Evolutionary conservation across 2,888 invertebrate species (phyloP).

Genomic region (Apodemia hepburni): DNA sequence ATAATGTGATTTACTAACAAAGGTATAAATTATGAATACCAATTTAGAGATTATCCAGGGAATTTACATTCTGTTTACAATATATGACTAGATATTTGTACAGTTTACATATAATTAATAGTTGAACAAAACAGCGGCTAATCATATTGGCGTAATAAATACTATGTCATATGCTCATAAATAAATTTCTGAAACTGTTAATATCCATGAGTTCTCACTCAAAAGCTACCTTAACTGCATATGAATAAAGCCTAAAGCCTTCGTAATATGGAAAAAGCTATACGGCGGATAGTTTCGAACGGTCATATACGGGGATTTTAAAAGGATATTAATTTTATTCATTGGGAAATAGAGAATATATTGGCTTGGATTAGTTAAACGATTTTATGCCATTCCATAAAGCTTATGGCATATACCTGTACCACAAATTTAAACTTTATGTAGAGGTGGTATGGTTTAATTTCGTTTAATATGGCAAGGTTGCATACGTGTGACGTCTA

Average conservation of each 20-base stretch:
- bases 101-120: constrained; percentile 79
- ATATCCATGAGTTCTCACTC: neutral
- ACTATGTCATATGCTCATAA: constrained; percentile 56
- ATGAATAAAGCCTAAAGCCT: neutral
- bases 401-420: constrained; percentile 29
- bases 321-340: constrained; percentile 73
- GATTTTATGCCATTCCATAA: constrained; percentile 38
- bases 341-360: constrained; percentile 73
- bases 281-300: constrained; percentile 42
- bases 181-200: constrained; percentile 37
- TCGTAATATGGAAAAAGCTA: neutral
- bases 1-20: neutral
- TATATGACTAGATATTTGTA: constrained; percentile 29
- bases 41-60: neutral
- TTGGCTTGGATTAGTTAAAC: constrained; percentile 74
- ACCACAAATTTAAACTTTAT: constrained; percentile 32
- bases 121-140: constrained; percentile 69
- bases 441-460: constrained; percentile 20
- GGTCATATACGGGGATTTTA: constrained; percentile 60
- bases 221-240: neutral
- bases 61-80: neutral
- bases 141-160: constrained; percentile 73
- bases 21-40: neutral
- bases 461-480: constrained; percentile 28
- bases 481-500: constrained; percentile 33